Conservation (phyloP, 2,113 vertebrate genomes). For the Chauna torquata region DNA sequence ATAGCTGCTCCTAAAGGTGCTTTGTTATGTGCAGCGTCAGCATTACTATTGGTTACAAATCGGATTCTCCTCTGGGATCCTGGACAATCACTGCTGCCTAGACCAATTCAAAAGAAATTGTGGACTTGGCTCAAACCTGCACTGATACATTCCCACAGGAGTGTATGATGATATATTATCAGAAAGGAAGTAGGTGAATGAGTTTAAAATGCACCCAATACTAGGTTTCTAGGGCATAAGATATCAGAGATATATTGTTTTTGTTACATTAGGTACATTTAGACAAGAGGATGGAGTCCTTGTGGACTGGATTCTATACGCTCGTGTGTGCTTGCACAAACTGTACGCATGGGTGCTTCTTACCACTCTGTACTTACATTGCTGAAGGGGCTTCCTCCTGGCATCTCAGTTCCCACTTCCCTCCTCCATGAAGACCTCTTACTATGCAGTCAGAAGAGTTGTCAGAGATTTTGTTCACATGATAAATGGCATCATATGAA, state of each 20-base stretch:
- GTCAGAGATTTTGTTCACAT: not conserved
- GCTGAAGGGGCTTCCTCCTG: not conserved
- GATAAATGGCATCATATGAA: not conserved
- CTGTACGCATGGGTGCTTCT: not conserved
- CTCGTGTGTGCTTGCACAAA: not conserved
- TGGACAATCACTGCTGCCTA: not conserved
- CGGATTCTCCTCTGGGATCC: not conserved
- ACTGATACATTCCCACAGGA: not conserved
- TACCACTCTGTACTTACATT: not conserved
- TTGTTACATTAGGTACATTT: not conserved
- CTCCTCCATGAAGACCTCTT: not conserved
- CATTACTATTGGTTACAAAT: not conserved
- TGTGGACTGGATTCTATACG: not conserved
- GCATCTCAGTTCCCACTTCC: not conserved
- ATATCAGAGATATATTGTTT: accelerated
- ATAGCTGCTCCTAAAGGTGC: not conserved
- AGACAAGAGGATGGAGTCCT: not conserved
- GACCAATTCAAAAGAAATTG: not conserved
- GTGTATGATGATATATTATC: not conserved
- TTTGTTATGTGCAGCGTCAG: not conserved
- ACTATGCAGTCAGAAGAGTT: not conserved
- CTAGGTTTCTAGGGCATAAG: not conserved
- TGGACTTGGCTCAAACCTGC: not conserved
- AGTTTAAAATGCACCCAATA: not conserved
- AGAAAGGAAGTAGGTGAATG: not conserved